Evolutionary conservation across 2,888 invertebrate species (phyloP), one percentile per base, ranked within the genome.

Genomic region (Apotomis capreana): DNA sequence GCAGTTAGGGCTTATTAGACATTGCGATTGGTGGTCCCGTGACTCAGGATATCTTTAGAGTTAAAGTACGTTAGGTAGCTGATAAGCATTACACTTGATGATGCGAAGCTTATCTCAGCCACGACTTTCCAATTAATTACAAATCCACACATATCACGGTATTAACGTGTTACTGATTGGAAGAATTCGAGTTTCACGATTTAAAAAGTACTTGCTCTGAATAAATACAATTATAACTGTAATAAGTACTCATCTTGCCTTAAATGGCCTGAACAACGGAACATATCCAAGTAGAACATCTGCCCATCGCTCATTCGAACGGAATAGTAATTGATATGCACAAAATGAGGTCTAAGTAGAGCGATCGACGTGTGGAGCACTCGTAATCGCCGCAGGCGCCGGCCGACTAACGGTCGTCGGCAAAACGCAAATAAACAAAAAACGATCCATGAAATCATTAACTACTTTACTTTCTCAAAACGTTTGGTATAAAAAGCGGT

Each of bases 321-420:
- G 67, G 61, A 61, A 68, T 52, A 61, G 44, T 68, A 62, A 72
- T 72, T 72, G 63, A 68, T 72, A 72, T 74, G 73, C 74, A 68
- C 59, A 74, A 61, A 74, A 69, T 76, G 72, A 70, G 55, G 69
- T 70, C 37, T 68, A 75, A 79, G 73, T 69, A 70, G 64, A 70
- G 60, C 73, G 67, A 60, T 70, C 70, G 70, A 79, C 76, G 79
- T 79, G 79, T 72, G 74, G 74, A 78, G 77, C 78, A 77, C 74
- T 78, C 75, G 76, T 75, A 73, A 72, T 74, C 73, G 76, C 77
- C 76, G 64, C 70, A 54, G 57, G 74, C 78, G 76, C 84, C 84
- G 84, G 81, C 83, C 85, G 74, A 75, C 82, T 91, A 91, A 91
- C 91, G 92, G 91, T 89, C 74, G 83, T 78, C 52, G 68, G 36